Conservation (phyloP, 2,113 vertebrate genomes). For the Nerophis ophidion region DNA sequence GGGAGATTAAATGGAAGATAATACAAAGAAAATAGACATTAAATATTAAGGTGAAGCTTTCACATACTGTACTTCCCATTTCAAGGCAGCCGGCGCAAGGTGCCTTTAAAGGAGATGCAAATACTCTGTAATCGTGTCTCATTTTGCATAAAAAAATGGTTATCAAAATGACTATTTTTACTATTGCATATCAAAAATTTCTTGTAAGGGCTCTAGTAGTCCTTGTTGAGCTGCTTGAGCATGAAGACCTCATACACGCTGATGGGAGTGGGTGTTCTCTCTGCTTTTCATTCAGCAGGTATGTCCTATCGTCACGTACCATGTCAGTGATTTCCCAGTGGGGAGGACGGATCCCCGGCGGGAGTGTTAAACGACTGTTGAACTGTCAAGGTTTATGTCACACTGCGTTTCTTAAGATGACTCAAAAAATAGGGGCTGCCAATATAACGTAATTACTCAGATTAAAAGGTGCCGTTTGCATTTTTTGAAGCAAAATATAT, state of each 20-base stretch:
- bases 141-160: neutral
- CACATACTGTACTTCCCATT: slow-evolving; percentile 1
- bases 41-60: slow-evolving; percentile 24
- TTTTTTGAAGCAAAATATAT: too few relatives aligned
- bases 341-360: neutral
- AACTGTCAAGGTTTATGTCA: slow-evolving; percentile 3
- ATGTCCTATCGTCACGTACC: neutral
- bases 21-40: slow-evolving; percentile 29
- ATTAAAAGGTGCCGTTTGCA: too few relatives aligned
- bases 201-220: neutral
- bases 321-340: neutral
- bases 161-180: neutral
- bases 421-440: too few relatives aligned
- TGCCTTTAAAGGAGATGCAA: too few relatives aligned
- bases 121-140: neutral
- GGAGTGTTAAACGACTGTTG: slow-evolving; percentile 5
- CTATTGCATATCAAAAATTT: neutral
- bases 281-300: slow-evolving; percentile 1
- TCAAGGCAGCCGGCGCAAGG: neutral
- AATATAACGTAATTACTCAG: too few relatives aligned
- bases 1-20: slow-evolving; percentile 29
- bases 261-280: neutral
- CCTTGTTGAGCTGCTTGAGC: neutral
- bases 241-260: neutral
- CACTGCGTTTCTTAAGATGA: neutral